Evolutionary conservation across 1,140 invertebrate species (phyloP), one percentile per base, ranked within the genome.

Genomic region (Magallana angulata): DNA sequence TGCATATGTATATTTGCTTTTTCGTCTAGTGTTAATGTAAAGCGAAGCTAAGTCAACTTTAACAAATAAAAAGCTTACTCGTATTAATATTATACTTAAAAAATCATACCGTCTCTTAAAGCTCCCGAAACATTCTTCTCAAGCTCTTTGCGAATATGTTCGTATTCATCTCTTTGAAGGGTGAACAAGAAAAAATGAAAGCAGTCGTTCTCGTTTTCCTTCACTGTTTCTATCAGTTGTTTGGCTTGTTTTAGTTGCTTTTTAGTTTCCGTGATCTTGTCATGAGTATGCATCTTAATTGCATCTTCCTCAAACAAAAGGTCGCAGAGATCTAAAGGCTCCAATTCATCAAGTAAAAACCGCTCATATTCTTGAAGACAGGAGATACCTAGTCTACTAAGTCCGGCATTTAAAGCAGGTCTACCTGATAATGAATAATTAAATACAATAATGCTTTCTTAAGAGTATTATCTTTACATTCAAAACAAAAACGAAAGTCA

Each of bases 291-390:
- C 24, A 71, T 71, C 18, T 24, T 18, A 3, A 71, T 30, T 71
- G 64, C 64, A 71, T 30, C 36, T 24, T 71, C 64, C 64, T 71
- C 64, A 71, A 71, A 71, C 18, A 71, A 71, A 24, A 71, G 64
- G 64, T 71, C 64, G 36, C 64, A 24, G 18, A 71, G 18, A 18
- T 71, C 7, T 7, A 71, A 30, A 71, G 64, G 18, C 7, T 71
- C 64, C 18, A 71, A 30, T 71, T 71, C 64, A 8, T 71, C 64
- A 7, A 30, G 18, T n/a, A 71, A 11, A 71, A 71, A 30, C 11
- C 36, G 18, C 7, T 71, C 18, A 71, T 24, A 30, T 18, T 71
- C 18, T 30, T 71, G 16, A 24, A 71, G 64, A 24, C 64, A 71
- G 16, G 64, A 18, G 18, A 71, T 71, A 18, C 12, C 6, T 9